Evolutionary conservation across 2,888 invertebrate species (phyloP).

Genomic region (Byasa hedistus): DNA sequence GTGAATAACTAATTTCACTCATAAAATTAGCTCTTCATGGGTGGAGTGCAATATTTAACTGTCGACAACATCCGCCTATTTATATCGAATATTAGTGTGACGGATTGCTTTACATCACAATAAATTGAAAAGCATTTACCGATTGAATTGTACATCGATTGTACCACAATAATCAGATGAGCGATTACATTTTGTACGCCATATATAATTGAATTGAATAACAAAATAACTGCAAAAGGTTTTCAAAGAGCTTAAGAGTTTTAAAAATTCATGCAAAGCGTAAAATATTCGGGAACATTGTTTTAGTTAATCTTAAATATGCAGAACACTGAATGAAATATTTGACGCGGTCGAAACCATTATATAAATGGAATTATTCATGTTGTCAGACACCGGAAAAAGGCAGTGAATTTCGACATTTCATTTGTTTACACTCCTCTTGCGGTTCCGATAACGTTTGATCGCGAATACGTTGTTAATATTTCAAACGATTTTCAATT

Average conservation of each 20-base stretch:
- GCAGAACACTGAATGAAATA: slow-evolving; percentile 72
- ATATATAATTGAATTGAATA: slow-evolving; percentile 6
- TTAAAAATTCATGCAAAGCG: slow-evolving; percentile 40
- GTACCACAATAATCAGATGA: slow-evolving; percentile 20
- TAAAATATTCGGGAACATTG: slow-evolving; percentile 58
- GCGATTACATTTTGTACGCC: slow-evolving; percentile 9
- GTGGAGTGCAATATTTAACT: slow-evolving; percentile 76
- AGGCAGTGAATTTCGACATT: slow-evolving; percentile 70
- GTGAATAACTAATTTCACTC: slow-evolving; percentile 79
- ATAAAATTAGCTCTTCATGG: slow-evolving; percentile 77
- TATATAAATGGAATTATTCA: slow-evolving; percentile 76
- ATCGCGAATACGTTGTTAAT: slow-evolving; percentile 47
- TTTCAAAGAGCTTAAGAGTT: slow-evolving; percentile 18
- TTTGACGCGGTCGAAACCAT: slow-evolving; percentile 72
- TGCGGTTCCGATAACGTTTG: slow-evolving; percentile 62
- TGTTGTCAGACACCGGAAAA: slow-evolving; percentile 67
- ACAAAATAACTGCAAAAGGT: not conserved
- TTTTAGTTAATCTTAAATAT: slow-evolving; percentile 72
- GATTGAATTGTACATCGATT: slow-evolving; percentile 23
- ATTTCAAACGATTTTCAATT: slow-evolving; percentile 47
- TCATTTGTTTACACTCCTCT: slow-evolving; percentile 70
- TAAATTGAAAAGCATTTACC: slow-evolving; percentile 32
- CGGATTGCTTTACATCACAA: slow-evolving; percentile 49
- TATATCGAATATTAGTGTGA: slow-evolving; percentile 57
- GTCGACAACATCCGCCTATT: slow-evolving; percentile 68